Evolutionary conservation across 2,888 invertebrate species (phyloP), one percentile per base, ranked within the genome.

Genomic region (Lasioglossum villosulum): DNA sequence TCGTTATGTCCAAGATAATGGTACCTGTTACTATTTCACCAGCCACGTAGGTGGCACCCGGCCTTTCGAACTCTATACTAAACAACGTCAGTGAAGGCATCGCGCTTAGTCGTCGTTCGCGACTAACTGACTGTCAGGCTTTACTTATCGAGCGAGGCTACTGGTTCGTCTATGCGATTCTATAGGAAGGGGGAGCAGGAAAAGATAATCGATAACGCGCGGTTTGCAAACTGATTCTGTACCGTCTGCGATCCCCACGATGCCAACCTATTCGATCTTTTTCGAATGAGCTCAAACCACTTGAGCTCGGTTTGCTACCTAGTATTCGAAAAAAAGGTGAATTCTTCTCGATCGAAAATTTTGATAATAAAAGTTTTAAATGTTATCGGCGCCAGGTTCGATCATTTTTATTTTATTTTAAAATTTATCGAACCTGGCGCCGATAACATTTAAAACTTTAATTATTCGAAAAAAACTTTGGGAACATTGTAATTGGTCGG

Each of bases 21-120:
- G 75, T 71, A 3, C 92, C 92, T 10, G 68, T 76, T 16, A 92
- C 90, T 2, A n/a, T 27, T n/a, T 92, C 92, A 14, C 91, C 92
- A 1, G 90, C 72, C 10, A 68, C 0, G 48, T 88, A 92, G 23
- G 86, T 89, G 4, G 88, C 87, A 48, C 68, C 73, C 2, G 80
- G 45, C 3, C 80, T 82, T 3, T 91, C 90, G 56, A 91, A 90
- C 30, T 80, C 73, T 3, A 92, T 56, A 30, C 83, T 80, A 23
- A 92, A 92, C 10, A 76, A 70, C 12, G 23, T 79, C 27, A 92
- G 52, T 59, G 89, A 87, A n/a, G 88, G 39, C 91, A 92, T 92
- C 52, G 19, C 39, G 59, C n/a, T 37, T 23, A 23, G 1, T 3
- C 16, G 1, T 16, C 14, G 8, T 5, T 37, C n/a, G 6, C 5